Percentiles rank a stretch among this genome's conserved stretches.
Conservation (phyloP, 1,140 invertebrate genomes). For the Drosophila parabipectinata region DNA sequence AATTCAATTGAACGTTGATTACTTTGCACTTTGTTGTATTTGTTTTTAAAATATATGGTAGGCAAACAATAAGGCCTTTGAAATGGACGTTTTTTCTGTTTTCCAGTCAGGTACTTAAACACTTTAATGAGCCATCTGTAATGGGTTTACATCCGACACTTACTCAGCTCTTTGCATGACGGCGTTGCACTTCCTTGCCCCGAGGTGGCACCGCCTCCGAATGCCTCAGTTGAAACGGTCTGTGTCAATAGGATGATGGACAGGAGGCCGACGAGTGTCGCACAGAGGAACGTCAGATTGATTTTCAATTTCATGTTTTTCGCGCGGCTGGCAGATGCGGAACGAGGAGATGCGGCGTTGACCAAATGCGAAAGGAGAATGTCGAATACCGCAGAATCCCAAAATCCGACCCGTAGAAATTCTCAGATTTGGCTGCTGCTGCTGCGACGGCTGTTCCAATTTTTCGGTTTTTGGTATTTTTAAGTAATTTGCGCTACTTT, state of each 20-base stretch:
- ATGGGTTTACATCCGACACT: slow-evolving; percentile 12
- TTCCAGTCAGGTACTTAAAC: neutral
- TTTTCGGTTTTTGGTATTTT: slow-evolving; percentile 63
- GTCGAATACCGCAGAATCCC: slow-evolving; percentile 13
- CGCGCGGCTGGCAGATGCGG: slow-evolving; percentile 26
- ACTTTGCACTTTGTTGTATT: neutral
- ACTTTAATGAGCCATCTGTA: neutral
- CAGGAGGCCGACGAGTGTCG: slow-evolving; percentile 64
- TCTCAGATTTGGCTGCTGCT: slow-evolving; percentile 17
- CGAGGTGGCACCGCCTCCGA: slow-evolving; percentile 17
- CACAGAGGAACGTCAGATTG: slow-evolving; percentile 60
- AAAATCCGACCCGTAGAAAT: slow-evolving; percentile 5
- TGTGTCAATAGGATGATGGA: slow-evolving; percentile 73
- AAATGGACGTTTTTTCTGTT: neutral
- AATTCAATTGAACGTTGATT: too few relatives aligned
- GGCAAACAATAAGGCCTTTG: neutral
- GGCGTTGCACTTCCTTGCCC: slow-evolving; percentile 20
- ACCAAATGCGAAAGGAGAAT: slow-evolving; percentile 30
- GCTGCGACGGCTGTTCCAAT: slow-evolving; percentile 50
- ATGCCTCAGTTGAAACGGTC: slow-evolving; percentile 38
- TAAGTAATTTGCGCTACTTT: slow-evolving; percentile 76
- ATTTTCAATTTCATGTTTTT: slow-evolving; percentile 76
- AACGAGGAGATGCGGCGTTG: slow-evolving; percentile 24
- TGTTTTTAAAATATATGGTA: neutral
- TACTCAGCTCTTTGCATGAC: slow-evolving; percentile 72